Evolutionary conservation across 30 jellyfish, hydroid and myxozoan genomes (phyloP), one percentile per base, ranked within the genome.

Genomic region (Sanderia malayensis): DNA sequence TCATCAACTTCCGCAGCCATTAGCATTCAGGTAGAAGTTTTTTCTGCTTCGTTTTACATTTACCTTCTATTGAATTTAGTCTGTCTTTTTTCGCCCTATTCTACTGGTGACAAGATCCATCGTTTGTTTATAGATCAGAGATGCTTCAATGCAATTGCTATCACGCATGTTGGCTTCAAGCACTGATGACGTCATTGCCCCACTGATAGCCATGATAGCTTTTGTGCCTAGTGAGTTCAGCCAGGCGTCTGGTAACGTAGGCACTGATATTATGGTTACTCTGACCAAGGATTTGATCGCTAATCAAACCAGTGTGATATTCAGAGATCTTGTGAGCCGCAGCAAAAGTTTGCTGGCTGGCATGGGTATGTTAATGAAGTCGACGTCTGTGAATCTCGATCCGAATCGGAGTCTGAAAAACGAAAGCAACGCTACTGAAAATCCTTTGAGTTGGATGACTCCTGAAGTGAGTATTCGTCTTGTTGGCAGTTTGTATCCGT

Each of bases 121-220:
- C 32, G 19, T 2, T 22, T 13, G 32, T 13, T 17, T 8, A 32
- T 37, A 74, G 86, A 28, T 59, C 21, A 52, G 86, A 37, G 86
- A 74, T 24, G 76, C 76, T 3, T 74, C 86, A 17, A 47, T 46
- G 47, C 11, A 20, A 6, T 0, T 19, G 3, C 74, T 74, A 15
- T 49, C 70, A 23, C 44, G 37, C 17, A 74, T 74, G 86, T 58
- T 74, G 4, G 60, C 34, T 52, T 4, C 62, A 4, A 59, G 70
- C 72, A 23, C 86, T 4, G 70, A 52, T 74, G 86, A 74, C 33
- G 61, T 61, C 70, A 45, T 74, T 18, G 86, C 86, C 1, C 86
- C 86, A 0, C 64, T 58, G 0, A 74, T 61, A 20, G 86, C 86
- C 0, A 21, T 65, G 15, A 21, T 74, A 23, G 86, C 86, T 7